Percentiles rank a stretch among this genome's conserved stretches.
Conservation (phyloP, 1,140 invertebrate species). For the Plectrocnemia conspersa region DNA sequence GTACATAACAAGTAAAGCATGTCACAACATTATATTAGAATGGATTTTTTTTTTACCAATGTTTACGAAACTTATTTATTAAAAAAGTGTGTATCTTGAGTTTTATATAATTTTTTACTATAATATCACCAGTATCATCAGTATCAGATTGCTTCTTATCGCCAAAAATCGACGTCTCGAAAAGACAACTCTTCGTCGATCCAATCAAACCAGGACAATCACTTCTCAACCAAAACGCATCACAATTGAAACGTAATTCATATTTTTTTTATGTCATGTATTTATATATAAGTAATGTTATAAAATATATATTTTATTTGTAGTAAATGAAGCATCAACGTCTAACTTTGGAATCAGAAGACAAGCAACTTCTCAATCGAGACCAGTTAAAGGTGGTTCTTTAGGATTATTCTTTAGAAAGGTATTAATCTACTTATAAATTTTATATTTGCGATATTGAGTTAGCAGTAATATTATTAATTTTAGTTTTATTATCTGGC, state of each 20-base stretch:
- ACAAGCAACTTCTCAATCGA: constrained; percentile 39
- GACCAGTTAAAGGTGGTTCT: constrained; percentile 54
- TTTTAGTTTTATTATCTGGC: constrained; percentile 86
- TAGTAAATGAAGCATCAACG: not conserved
- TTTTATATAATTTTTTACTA: too few relatives aligned
- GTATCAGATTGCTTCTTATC: constrained; percentile 54
- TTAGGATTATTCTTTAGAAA: constrained; percentile 74
- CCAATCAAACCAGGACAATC: constrained; percentile 54
- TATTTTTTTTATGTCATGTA: constrained; percentile 9
- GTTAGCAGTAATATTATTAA: not conserved
- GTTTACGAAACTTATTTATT: too few relatives aligned
- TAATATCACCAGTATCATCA: constrained; percentile 51
- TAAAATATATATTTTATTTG: too few relatives aligned
- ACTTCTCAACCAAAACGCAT: constrained; percentile 44
- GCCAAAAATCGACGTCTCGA: constrained; percentile 48
- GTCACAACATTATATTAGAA: too few relatives aligned
- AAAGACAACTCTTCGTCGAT: constrained; percentile 58
- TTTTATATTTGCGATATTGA: not conserved
- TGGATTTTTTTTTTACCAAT: too few relatives aligned
- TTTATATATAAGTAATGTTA: too few relatives aligned
- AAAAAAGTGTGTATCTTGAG: too few relatives aligned
- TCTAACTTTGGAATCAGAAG: not conserved
- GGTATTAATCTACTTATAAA: constrained; percentile 43
- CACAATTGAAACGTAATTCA: constrained; percentile 7
- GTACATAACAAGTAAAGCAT: too few relatives aligned